These are phyloP conservation scores for Thalassaphorura encarpata DNA, from an alignment of 1,140 invertebrate genomes.

Conservation along the genomic window DNA sequence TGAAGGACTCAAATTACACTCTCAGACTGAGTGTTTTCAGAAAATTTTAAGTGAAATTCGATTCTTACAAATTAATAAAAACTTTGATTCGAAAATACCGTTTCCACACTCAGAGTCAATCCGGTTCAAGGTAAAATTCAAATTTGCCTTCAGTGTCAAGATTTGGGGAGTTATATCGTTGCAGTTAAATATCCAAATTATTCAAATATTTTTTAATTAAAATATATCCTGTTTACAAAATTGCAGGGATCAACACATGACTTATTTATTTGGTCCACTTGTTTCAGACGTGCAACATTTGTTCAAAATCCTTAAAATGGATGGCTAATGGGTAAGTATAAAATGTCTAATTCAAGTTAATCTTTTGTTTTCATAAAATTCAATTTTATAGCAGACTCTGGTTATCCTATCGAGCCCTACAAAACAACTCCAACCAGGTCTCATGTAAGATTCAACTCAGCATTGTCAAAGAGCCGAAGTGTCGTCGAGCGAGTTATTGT, in stretches of 20 bases:
- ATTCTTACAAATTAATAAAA: too few relatives aligned
- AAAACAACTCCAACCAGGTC: background rate
- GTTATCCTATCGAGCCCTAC: constrained; percentile 11
- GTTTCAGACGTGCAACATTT: background rate
- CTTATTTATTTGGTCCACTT: constrained; percentile 17
- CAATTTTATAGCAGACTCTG: constrained; percentile 9
- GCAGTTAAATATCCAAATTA: too few relatives aligned
- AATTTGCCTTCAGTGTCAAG: too few relatives aligned
- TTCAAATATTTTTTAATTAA: too few relatives aligned
- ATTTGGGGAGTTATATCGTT: too few relatives aligned
- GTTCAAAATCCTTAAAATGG: constrained; percentile 2
- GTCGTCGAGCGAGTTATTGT: constrained; percentile 13
- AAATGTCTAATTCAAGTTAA: background rate
- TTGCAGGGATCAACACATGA: constrained; percentile 38
- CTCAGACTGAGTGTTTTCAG: too few relatives aligned
- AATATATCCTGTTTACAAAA: too few relatives aligned
- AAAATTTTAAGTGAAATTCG: too few relatives aligned
- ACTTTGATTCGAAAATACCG: too few relatives aligned
- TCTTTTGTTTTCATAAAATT: background rate
- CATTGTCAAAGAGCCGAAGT: constrained; percentile 1
- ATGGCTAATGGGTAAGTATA: constrained; percentile 13
- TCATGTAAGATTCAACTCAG: background rate
- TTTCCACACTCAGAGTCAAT: too few relatives aligned
- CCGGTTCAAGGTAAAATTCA: too few relatives aligned
- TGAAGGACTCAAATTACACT: too few relatives aligned